Percentiles rank a stretch among this genome's conserved stretches.
These are phyloP conservation scores for Anolis apletophallus DNA, from an alignment of 2,797 vertebrate species.

Conservation along the genomic window DNA sequence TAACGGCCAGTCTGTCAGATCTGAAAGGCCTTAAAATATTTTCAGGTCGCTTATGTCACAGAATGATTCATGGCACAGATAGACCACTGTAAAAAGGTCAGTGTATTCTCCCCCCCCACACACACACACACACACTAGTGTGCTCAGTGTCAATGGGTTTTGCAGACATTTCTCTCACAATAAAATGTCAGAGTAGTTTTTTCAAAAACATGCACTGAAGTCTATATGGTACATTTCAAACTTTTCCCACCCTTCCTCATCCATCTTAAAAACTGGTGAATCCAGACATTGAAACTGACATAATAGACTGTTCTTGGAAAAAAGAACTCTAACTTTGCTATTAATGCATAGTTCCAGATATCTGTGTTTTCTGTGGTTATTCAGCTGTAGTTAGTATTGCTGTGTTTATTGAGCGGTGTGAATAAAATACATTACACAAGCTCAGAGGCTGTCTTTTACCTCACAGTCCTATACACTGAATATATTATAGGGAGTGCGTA, in stretches of 20 bases:
- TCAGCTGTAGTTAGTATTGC: neutral
- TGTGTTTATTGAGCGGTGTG: neutral
- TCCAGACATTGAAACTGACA: neutral
- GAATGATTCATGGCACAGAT: neutral
- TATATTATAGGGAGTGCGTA: too few species aligned
- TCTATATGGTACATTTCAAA: neutral
- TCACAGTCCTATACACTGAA: too few species aligned
- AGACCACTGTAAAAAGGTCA: conserved; percentile 6
- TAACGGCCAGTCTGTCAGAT: conserved; percentile 55
- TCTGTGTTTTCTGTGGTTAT: neutral
- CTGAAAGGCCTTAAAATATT: conserved; percentile 58
- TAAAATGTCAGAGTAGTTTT: conserved; percentile 2
- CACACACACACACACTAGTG: neutral
- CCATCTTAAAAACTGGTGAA: neutral
- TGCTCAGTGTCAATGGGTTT: rapidly evolving
- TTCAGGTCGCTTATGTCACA: conserved; percentile 50
- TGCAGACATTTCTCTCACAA: neutral
- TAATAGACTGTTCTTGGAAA: neutral
- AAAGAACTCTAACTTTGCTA: neutral
- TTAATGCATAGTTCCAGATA: neutral
- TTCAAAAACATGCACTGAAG: neutral
- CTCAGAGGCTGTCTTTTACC: neutral
- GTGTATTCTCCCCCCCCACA: neutral
- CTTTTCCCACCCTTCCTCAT: neutral
- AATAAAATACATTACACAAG: neutral